Evolutionary conservation across 64 coral and sea anemone genomes (phyloP).

Genomic region (Montipora efflorescens): DNA sequence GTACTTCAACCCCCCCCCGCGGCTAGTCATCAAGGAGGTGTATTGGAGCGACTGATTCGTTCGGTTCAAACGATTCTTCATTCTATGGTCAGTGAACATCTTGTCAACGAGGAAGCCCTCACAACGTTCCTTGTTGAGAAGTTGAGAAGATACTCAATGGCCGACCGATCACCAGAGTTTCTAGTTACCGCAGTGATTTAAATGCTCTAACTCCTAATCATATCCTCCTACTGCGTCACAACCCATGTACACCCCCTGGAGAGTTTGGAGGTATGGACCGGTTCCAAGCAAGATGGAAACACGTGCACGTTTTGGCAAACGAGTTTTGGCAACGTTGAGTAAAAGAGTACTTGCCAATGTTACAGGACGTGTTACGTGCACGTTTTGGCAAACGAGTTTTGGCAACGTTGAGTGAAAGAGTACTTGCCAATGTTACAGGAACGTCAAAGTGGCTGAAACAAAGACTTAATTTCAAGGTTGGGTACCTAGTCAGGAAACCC

Average conservation of each 20-base stretch:
- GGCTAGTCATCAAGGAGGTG: conserved; percentile 52
- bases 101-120: conserved; percentile 2
- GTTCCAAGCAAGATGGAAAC: conserved; percentile 66
- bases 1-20: conserved; percentile 27
- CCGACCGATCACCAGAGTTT: conserved; percentile 54
- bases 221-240: conserved; percentile 41
- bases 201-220: conserved; percentile 51
- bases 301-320: conserved; percentile 61
- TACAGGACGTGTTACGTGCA: conserved; percentile 19
- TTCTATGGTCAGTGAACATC: conserved; percentile 31
- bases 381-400: too few species aligned
- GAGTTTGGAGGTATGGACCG: conserved; percentile 22
- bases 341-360: conserved; percentile 64
- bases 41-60: conserved; percentile 51
- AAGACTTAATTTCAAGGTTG: conserved; percentile 57
- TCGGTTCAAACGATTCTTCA: conserved; percentile 36
- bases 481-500: conserved; percentile 59
- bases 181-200: conserved; percentile 37
- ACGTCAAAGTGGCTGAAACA: conserved; percentile 67
- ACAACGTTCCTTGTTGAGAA: background rate
- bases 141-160: conserved; percentile 11
- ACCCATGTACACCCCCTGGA: conserved; percentile 2
- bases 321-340: conserved; percentile 61
- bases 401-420: conserved; percentile 47
- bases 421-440: conserved; percentile 68